Percentiles rank a stretch among this genome's conserved stretches.
Conservation (phyloP, 2,113 vertebrate species). For the Menidia beryllina region DNA sequence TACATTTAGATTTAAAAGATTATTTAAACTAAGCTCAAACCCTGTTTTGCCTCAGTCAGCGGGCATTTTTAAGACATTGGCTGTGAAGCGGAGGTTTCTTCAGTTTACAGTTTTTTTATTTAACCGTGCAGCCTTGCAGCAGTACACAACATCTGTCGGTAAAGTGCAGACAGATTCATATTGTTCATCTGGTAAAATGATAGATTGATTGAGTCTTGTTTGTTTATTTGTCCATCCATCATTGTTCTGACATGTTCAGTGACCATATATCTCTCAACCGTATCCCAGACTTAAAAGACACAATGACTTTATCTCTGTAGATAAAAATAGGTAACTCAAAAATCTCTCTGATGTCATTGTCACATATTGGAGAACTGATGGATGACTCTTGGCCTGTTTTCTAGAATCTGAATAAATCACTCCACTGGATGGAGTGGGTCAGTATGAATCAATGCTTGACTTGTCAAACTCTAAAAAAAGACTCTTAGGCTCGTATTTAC, state of each 20-base stretch:
- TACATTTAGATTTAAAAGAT: not conserved
- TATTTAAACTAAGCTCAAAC: too few relatives aligned
- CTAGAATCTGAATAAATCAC: conserved; percentile 31
- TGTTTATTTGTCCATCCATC: conserved; percentile 14
- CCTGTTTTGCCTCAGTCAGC: not conserved
- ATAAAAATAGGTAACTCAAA: conserved; percentile 14
- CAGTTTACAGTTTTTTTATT: conserved; percentile 1
- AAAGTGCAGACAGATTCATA: conserved; percentile 15
- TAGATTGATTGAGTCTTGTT: conserved; percentile 35
- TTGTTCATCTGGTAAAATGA: conserved; percentile 17
- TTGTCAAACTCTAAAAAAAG: conserved; percentile 15
- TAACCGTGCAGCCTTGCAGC: not conserved
- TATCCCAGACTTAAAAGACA: conserved; percentile 2
- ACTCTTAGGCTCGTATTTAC: conserved; percentile 2
- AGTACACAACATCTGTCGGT: not conserved
- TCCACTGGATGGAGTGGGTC: not conserved
- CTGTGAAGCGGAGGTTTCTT: not conserved
- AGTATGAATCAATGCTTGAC: conserved; percentile 31
- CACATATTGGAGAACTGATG: conserved; percentile 20
- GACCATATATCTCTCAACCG: not conserved
- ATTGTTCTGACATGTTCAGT: not conserved
- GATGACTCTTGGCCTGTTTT: conserved; percentile 29
- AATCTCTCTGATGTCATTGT: conserved; percentile 28
- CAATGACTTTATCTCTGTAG: conserved; percentile 16
- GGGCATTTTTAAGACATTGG: not conserved